A percentile compares a stretch with the other conserved stretches of the same genome.
These are phyloP conservation scores for Achlya flavicornis DNA, from an alignment of 2,888 invertebrate genomes.

Conservation along the genomic window DNA sequence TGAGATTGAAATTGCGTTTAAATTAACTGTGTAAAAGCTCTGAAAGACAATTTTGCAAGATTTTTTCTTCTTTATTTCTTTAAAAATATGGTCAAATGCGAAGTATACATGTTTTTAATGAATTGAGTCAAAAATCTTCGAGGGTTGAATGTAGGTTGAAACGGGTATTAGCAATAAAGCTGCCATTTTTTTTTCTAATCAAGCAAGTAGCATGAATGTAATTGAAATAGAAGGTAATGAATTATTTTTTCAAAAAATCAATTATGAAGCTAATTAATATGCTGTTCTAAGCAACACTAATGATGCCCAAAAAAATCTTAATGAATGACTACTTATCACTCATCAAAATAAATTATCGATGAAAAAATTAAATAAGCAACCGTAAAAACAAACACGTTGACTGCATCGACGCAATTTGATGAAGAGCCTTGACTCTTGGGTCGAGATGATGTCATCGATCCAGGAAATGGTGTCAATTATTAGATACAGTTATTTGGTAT, in stretches of 20 bases:
- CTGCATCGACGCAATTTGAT: constrained; percentile 24
- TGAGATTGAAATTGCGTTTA: neutral
- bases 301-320: constrained; percentile 6
- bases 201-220: neutral
- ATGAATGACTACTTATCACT: constrained; percentile 10
- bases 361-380: constrained; percentile 18
- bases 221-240: neutral
- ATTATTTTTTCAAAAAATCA: neutral
- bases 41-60: neutral
- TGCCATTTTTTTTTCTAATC: too few relatives aligned
- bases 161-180: too few relatives aligned
- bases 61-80: too few relatives aligned
- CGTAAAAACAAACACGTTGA: constrained; percentile 33
- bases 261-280: too few relatives aligned
- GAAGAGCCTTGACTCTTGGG: constrained; percentile 52
- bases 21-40: neutral
- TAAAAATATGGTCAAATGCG: too few relatives aligned
- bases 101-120: too few relatives aligned
- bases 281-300: neutral
- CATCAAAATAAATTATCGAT: constrained; percentile 18
- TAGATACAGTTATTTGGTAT: neutral
- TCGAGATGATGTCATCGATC: constrained; percentile 55
- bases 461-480: constrained; percentile 44
- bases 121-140: too few relatives aligned
- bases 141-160: too few relatives aligned